phyloP scores from a whole-genome alignment of 1,140 invertebrate genomes.

The Anthonomus grandis region DNA sequence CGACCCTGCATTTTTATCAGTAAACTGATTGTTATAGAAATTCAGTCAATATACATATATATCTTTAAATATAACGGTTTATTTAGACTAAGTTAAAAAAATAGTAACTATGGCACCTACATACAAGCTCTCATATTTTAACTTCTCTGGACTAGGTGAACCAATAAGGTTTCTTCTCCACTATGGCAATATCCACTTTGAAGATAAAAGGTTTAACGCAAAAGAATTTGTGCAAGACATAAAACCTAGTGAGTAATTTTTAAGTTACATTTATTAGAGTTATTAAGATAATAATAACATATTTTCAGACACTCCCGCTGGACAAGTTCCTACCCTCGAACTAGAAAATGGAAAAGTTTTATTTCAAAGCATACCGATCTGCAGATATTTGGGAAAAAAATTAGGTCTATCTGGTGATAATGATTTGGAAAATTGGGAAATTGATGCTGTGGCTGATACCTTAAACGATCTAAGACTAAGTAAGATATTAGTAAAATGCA shows the following conservation, averaged over 20 bases:
- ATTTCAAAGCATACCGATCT: slow-evolving; percentile 66
- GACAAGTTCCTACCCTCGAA: slow-evolving; percentile 69
- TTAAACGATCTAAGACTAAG: slow-evolving; percentile 51
- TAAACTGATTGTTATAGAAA: no score
- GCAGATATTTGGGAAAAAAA: slow-evolving; percentile 64
- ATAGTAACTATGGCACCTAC: slow-evolving; percentile 43
- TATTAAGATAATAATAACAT: background rate
- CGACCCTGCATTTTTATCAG: no score
- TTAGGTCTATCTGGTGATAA: slow-evolving; percentile 60
- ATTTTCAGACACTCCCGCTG: slow-evolving; percentile 63
- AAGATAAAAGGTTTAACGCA: slow-evolving; percentile 61
- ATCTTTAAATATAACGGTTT: no score
- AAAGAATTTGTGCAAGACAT: slow-evolving; percentile 57
- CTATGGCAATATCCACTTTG: slow-evolving; percentile 65
- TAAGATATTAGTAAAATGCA: slow-evolving; percentile 12
- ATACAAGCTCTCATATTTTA: slow-evolving; percentile 69
- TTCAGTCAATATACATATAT: no score
- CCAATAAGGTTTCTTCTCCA: slow-evolving; percentile 67
- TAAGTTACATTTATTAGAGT: background rate
- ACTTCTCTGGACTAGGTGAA: slow-evolving; percentile 65
- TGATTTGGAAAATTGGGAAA: slow-evolving; percentile 61
- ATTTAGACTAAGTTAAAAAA: no score
- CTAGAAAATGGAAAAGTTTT: slow-evolving; percentile 64
- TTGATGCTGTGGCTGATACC: slow-evolving; percentile 61
- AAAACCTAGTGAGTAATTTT: slow-evolving; percentile 46